Percentiles rank a stretch among this genome's conserved stretches.
phyloP scores from a whole-genome alignment of 1,140 invertebrate species.

The Acromyrmex echinatior region DNA sequence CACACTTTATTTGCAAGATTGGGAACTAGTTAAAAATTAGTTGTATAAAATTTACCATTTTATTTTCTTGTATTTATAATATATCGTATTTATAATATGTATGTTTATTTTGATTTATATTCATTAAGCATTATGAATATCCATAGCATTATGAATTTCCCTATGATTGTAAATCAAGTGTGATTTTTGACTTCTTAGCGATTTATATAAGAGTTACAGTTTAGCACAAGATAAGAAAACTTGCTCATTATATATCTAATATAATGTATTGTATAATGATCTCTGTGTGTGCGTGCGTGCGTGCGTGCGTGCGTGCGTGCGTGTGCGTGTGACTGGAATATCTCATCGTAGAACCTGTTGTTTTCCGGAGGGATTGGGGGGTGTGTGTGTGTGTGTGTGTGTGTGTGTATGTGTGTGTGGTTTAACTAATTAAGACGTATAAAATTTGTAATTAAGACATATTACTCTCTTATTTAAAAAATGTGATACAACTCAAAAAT shows the following conservation, averaged over 20 bases:
- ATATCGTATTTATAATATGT: background rate
- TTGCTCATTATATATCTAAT: background rate
- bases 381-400: too few relatives aligned
- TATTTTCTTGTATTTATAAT: too few relatives aligned
- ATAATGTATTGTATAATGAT: too few relatives aligned
- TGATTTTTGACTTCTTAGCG: background rate
- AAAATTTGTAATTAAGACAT: background rate
- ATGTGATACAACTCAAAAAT: too few relatives aligned
- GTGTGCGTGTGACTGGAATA: too few relatives aligned
- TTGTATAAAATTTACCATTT: background rate
- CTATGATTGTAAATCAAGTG: background rate
- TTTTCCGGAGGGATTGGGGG: too few relatives aligned
- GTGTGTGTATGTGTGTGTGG: too few relatives aligned
- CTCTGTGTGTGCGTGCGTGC: background rate
- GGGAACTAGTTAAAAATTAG: background rate
- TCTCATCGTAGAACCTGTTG: too few relatives aligned
- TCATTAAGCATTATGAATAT: background rate
- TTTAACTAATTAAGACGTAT: background rate
- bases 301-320: too few relatives aligned
- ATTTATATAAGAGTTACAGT: background rate
- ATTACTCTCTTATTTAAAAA: too few relatives aligned
- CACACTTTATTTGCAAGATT: background rate
- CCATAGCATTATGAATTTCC: background rate
- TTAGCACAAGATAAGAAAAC: background rate
- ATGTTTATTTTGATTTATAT: background rate